Percentiles rank a stretch among this genome's conserved stretches.
These are phyloP conservation scores for Aphelenchoides fujianensis DNA, from an alignment of 1,140 invertebrate species.

Conservation along the genomic window DNA sequence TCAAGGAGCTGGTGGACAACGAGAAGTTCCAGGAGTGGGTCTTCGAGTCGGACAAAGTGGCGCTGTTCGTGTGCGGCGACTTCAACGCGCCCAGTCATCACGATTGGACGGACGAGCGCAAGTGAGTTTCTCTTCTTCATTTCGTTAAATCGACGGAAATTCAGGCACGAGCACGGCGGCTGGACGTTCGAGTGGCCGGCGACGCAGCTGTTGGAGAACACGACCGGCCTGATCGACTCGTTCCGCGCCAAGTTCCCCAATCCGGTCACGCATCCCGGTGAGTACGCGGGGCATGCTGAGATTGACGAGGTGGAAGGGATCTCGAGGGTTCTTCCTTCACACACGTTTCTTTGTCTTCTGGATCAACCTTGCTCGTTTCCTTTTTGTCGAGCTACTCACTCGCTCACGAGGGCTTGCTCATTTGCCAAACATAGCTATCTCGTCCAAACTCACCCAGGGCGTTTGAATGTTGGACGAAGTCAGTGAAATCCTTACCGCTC, in stretches of 20 bases:
- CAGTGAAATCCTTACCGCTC: too few species aligned
- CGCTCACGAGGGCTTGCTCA: too few species aligned
- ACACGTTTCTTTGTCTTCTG: too few species aligned
- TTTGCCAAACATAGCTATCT: too few species aligned
- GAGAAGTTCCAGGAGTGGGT: slow-evolving; percentile 22
- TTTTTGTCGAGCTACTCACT: too few species aligned
- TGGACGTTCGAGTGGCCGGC: slow-evolving; percentile 24
- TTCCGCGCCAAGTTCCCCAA: slow-evolving; percentile 18
- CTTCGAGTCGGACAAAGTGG: slow-evolving; percentile 25
- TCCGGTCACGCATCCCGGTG: slow-evolving; percentile 16
- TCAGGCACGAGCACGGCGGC: slow-evolving; percentile 15
- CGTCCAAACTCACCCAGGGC: too few species aligned
- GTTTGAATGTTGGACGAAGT: too few species aligned
- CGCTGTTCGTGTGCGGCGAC: slow-evolving; percentile 54
- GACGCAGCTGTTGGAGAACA: slow-evolving; percentile 16
- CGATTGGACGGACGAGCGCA: slow-evolving; percentile 53
- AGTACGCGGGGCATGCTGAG: neutral
- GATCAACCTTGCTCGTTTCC: too few species aligned
- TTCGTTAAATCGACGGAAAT: too few species aligned
- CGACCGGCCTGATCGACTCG: slow-evolving; percentile 18
- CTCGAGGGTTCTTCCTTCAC: too few species aligned
- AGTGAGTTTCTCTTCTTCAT: too few species aligned
- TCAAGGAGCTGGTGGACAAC: slow-evolving; percentile 27
- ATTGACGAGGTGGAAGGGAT: too few species aligned
- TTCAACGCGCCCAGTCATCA: slow-evolving; percentile 59